Conservation (phyloP, 2,888 invertebrate species). For the Macrostomum cliftonense region DNA sequence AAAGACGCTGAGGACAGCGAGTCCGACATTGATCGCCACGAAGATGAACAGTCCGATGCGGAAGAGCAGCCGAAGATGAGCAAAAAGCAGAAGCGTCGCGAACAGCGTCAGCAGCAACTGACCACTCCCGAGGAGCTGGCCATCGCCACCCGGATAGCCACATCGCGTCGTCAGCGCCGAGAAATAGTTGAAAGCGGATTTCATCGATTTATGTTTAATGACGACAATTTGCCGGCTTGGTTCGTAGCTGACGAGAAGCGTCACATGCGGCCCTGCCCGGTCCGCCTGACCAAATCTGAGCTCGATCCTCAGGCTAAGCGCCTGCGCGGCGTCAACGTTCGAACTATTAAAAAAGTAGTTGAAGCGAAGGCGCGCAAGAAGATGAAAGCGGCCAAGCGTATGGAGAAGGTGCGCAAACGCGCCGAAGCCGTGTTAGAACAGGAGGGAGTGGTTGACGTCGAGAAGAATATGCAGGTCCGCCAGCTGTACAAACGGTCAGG, state of each 20-base stretch:
- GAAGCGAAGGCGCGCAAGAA: slow-evolving; percentile 96
- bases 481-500: slow-evolving; percentile 78
- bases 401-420: slow-evolving; percentile 79
- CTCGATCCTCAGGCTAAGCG: slow-evolving; percentile 36
- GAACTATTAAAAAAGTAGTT: slow-evolving; percentile 88
- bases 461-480: slow-evolving; percentile 77
- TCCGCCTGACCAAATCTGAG: not conserved
- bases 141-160: slow-evolving; percentile 68
- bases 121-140: slow-evolving; percentile 60
- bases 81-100: not conserved
- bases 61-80: not conserved
- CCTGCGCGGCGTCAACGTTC: slow-evolving; percentile 59
- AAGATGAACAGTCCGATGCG: not conserved
- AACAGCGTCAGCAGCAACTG: slow-evolving; percentile 39
- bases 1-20: not conserved
- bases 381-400: slow-evolving; percentile 50
- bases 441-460: slow-evolving; percentile 66
- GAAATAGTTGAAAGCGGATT: slow-evolving; percentile 57
- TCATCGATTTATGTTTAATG: slow-evolving; percentile 60
- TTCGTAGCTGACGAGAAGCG: slow-evolving; percentile 77
- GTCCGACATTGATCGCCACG: not conserved
- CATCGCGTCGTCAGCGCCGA: slow-evolving; percentile 69
- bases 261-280: slow-evolving; percentile 48
- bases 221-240: slow-evolving; percentile 79
- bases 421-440: slow-evolving; percentile 79